Percentiles rank a stretch among this genome's conserved stretches.
phyloP scores from a whole-genome alignment of 2,888 invertebrate species.

The Lacanobia oleracea region DNA sequence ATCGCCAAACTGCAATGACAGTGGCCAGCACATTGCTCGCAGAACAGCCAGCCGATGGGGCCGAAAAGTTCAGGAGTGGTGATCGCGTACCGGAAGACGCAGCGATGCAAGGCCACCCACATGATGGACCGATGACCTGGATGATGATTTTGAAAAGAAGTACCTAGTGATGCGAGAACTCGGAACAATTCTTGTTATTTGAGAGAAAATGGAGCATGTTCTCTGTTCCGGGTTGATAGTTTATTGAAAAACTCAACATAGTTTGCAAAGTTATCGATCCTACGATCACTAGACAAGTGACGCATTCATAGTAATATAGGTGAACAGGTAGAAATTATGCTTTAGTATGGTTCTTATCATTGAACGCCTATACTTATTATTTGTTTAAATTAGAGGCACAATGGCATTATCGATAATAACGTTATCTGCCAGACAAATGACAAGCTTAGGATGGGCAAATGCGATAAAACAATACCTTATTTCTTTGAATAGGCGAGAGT shows the following conservation, averaged over 20 bases:
- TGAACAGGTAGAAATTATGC: background rate
- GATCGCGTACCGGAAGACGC: too few relatives aligned
- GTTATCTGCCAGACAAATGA: constrained; percentile 10
- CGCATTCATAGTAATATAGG: background rate
- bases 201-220: background rate
- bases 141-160: too few relatives aligned
- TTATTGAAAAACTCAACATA: background rate
- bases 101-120: too few relatives aligned
- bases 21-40: too few relatives aligned
- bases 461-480: background rate
- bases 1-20: too few relatives aligned
- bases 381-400: constrained; percentile 9
- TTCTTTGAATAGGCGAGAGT: background rate
- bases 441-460: constrained; percentile 6
- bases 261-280: background rate
- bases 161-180: too few relatives aligned
- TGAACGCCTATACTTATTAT: background rate
- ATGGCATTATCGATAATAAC: background rate
- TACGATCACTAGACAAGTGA: constrained; percentile 11
- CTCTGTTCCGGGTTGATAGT: background rate
- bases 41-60: too few relatives aligned
- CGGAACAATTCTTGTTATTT: too few relatives aligned
- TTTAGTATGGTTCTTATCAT: constrained; percentile 10
- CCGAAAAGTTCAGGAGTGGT: too few relatives aligned
- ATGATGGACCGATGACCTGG: too few relatives aligned